These are phyloP conservation scores for Eremobia ochroleuca DNA, from an alignment of 2,888 invertebrate genomes.

Conservation along the genomic window DNA sequence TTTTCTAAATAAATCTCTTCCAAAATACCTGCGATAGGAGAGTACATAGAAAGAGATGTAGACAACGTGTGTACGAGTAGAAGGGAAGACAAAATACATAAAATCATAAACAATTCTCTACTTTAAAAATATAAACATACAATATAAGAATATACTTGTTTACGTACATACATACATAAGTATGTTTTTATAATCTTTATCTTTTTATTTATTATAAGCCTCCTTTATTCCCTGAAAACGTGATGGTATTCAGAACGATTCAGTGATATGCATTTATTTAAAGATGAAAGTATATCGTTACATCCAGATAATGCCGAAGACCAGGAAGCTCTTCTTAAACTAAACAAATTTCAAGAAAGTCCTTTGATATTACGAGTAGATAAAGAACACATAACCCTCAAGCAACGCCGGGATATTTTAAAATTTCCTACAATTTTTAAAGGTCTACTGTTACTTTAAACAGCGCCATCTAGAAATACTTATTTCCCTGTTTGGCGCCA, in stretches of 20 bases:
- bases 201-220: background rate
- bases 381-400: background rate
- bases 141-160: too few relatives aligned
- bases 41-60: too few relatives aligned
- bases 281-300: background rate
- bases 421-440: background rate
- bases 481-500: background rate
- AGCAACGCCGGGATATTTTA: too few relatives aligned
- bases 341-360: background rate
- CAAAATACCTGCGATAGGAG: too few relatives aligned
- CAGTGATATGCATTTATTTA: background rate
- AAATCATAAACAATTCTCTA: too few relatives aligned
- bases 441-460: background rate
- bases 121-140: too few relatives aligned
- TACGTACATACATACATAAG: too few relatives aligned
- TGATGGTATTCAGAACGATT: background rate
- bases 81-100: too few relatives aligned
- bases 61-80: too few relatives aligned
- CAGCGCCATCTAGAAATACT: conserved; percentile 25
- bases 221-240: background rate
- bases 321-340: background rate
- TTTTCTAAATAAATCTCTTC: too few relatives aligned
- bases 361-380: background rate
- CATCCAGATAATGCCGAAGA: background rate
- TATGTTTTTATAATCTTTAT: background rate